Conservation (phyloP, 2,888 invertebrate species). For the Gasteruption jaculator region DNA sequence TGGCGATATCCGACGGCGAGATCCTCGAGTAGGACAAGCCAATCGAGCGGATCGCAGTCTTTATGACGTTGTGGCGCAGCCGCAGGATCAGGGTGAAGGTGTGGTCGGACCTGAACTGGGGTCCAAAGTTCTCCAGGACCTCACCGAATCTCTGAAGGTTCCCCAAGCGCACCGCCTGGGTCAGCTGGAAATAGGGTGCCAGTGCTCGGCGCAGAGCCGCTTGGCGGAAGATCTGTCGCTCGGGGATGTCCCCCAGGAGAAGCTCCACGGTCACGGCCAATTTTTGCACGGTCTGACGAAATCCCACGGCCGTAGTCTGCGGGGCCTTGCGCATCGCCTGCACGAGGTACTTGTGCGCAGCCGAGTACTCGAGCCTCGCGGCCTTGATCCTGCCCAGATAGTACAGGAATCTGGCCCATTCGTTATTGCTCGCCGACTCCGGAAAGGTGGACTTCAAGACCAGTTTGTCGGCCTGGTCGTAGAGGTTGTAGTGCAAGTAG, state of each 20-base stretch:
- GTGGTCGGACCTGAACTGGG: slow-evolving; percentile 89
- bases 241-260: slow-evolving; percentile 95
- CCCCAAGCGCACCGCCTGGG: slow-evolving; percentile 94
- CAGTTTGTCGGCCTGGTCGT: slow-evolving; percentile 96
- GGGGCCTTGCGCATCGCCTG: slow-evolving; percentile 96
- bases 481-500: slow-evolving; percentile 91
- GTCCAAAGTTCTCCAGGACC: slow-evolving; percentile 85
- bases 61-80: slow-evolving; percentile 96
- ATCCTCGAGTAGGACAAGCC: slow-evolving; percentile 95
- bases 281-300: slow-evolving; percentile 96
- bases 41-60: slow-evolving; percentile 95
- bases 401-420: slow-evolving; percentile 96
- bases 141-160: slow-evolving; percentile 92
- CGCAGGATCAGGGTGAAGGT: slow-evolving; percentile 95
- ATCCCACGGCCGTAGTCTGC: slow-evolving; percentile 96
- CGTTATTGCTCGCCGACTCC: slow-evolving; percentile 96
- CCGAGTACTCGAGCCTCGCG: slow-evolving; percentile 95
- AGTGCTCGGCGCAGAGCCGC: slow-evolving; percentile 83
- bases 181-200: slow-evolving; percentile 94
- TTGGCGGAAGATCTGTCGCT: slow-evolving; percentile 91
- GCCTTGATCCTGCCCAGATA: slow-evolving; percentile 97
- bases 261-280: slow-evolving; percentile 92
- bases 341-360: slow-evolving; percentile 93
- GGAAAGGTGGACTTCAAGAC: slow-evolving; percentile 96
- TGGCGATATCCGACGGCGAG: slow-evolving; percentile 90